These are phyloP conservation scores for Melanerpes formicivorus DNA, from an alignment of 2,113 vertebrate genomes.

Conservation along the genomic window DNA sequence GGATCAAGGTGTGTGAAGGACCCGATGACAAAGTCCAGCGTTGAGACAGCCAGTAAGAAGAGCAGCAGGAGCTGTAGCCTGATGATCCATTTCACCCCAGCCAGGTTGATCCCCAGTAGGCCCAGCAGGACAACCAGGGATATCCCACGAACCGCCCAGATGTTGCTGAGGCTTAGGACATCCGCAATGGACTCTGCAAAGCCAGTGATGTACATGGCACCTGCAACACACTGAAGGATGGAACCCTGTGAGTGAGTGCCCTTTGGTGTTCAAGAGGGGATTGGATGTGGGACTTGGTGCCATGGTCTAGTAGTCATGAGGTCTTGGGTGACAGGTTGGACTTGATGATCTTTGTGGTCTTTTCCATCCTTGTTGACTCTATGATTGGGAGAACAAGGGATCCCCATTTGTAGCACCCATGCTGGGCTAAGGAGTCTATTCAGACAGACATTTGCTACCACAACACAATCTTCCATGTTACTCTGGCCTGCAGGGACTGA, in stretches of 20 bases:
- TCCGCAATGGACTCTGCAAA: slow-evolving; percentile 93
- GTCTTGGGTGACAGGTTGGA: too few species aligned
- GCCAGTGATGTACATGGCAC: slow-evolving; percentile 96
- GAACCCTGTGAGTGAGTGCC: neutral
- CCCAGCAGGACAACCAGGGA: slow-evolving; percentile 86
- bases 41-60: slow-evolving; percentile 89
- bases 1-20: slow-evolving; percentile 94
- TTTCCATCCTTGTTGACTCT: too few species aligned
- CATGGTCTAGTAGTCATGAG: too few species aligned
- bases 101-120: slow-evolving; percentile 95
- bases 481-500: neutral
- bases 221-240: slow-evolving; percentile 89
- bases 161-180: slow-evolving; percentile 83
- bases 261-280: rapidly evolving
- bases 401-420: neutral
- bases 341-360: too few species aligned
- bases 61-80: slow-evolving; percentile 93
- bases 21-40: slow-evolving; percentile 92
- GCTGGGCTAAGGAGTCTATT: rapidly evolving
- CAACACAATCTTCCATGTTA: neutral
- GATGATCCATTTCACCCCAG: slow-evolving; percentile 96
- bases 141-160: slow-evolving; percentile 89
- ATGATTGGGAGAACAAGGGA: neutral
- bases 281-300: too few species aligned
- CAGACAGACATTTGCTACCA: neutral